phyloP scores from a whole-genome alignment of 2,888 invertebrate species.

The Ennomos erosarius region DNA sequence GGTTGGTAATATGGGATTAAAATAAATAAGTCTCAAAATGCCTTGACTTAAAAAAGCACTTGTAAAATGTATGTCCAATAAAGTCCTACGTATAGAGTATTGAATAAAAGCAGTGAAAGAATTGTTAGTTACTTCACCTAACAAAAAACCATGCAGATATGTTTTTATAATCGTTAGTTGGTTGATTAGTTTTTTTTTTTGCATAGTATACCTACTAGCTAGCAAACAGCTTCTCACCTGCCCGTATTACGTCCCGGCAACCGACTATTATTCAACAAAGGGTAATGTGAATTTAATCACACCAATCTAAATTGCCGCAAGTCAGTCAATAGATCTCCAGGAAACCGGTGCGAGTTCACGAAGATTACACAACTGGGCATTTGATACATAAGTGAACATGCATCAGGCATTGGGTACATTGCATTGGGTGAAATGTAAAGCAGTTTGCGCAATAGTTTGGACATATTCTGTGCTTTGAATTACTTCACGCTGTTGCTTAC shows the following conservation, averaged over 20 bases:
- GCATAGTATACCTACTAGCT: background rate
- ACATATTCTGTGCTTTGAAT: slow-evolving; percentile 38
- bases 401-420: slow-evolving; percentile 40
- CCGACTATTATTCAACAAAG: slow-evolving; percentile 35
- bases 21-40: too few relatives aligned
- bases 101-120: too few relatives aligned
- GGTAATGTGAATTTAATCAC: slow-evolving; percentile 47
- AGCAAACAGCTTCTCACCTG: slow-evolving; percentile 6
- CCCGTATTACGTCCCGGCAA: slow-evolving; percentile 16
- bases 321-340: slow-evolving; percentile 36
- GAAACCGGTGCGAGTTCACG: slow-evolving; percentile 56
- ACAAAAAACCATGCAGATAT: background rate
- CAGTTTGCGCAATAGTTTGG: slow-evolving; percentile 55
- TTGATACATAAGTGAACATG: slow-evolving; percentile 52
- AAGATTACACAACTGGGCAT: slow-evolving; percentile 53
- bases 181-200: background rate
- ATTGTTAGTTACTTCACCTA: background rate
- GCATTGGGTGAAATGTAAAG: slow-evolving; percentile 58
- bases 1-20: too few relatives aligned
- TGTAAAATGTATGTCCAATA: too few relatives aligned
- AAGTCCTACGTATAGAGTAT: too few relatives aligned
- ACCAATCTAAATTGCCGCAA: slow-evolving; percentile 28
- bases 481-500: slow-evolving; percentile 6
- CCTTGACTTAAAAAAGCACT: too few relatives aligned
- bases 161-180: background rate